These are phyloP conservation scores for Cataglyphis altisquamis DNA, from an alignment of 2,888 invertebrate genomes.

Conservation along the genomic window DNA sequence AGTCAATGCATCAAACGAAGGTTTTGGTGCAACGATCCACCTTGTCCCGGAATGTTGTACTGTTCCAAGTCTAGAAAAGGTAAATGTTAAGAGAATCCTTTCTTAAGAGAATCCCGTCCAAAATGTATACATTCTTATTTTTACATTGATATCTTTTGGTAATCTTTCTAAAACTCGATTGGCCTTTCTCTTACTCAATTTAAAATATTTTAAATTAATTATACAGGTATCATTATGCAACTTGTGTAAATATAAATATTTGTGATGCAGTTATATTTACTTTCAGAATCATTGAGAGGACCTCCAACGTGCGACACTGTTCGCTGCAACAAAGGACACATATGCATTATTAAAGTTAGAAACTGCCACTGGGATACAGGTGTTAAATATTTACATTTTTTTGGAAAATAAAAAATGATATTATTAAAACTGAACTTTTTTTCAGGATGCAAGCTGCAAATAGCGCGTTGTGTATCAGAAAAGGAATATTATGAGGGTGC, in stretches of 20 bases:
- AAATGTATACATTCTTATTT: not conserved
- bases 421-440: not conserved
- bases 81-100: slow-evolving; percentile 42
- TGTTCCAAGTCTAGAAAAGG: slow-evolving; percentile 79
- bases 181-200: slow-evolving; percentile 2
- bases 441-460: slow-evolving; percentile 77
- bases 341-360: slow-evolving; percentile 76
- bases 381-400: slow-evolving; percentile 59
- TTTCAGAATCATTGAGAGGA: slow-evolving; percentile 79
- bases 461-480: slow-evolving; percentile 78
- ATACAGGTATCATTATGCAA: not conserved
- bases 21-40: slow-evolving; percentile 78
- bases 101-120: not conserved
- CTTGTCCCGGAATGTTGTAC: slow-evolving; percentile 81
- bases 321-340: slow-evolving; percentile 75
- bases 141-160: not conserved
- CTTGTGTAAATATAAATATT: not conserved
- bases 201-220: not conserved
- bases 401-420: not conserved
- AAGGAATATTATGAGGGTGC: slow-evolving; percentile 77
- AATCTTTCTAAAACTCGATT: not conserved
- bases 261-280: not conserved
- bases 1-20: slow-evolving; percentile 78
- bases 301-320: slow-evolving; percentile 79
- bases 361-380: slow-evolving; percentile 79